Evolutionary conservation across 1,140 invertebrate genomes (phyloP).

Genomic region (Eumaeus atala): DNA sequence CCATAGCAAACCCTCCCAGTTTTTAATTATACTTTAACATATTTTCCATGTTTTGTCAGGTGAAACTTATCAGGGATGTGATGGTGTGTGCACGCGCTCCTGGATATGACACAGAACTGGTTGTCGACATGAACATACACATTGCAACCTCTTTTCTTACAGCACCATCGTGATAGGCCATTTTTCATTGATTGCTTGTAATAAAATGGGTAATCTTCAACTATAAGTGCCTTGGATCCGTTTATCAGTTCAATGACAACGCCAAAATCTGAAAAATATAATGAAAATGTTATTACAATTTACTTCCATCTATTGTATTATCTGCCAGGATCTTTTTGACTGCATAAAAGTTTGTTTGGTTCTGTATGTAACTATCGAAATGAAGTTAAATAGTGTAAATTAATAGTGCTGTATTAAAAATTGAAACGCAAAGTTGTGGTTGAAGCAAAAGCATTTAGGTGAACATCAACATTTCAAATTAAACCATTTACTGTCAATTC

Average conservation of each 20-base stretch:
- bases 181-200: conserved; percentile 20
- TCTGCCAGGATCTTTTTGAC: no score
- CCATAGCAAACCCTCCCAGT: no score
- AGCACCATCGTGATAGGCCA: conserved; percentile 29
- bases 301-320: no score
- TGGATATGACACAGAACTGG: conserved; percentile 17
- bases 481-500: no score
- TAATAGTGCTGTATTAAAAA: no score
- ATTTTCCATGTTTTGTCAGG: conserved; percentile 4
- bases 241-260: conserved; percentile 27
- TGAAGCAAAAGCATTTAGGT: no score
- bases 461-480: no score
- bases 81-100: neutral
- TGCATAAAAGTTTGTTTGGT: no score
- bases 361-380: no score
- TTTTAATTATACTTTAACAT: conserved; percentile 4
- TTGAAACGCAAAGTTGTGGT: no score
- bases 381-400: no score
- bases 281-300: no score
- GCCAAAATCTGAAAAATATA: neutral
- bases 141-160: conserved; percentile 31
- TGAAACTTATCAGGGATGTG: neutral
- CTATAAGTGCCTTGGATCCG: conserved; percentile 27
- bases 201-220: conserved; percentile 34
- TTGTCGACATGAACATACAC: conserved; percentile 28